Evolutionary conservation across 2,797 vertebrate genomes (phyloP).

Genomic region (Cirrhinus mrigala): DNA sequence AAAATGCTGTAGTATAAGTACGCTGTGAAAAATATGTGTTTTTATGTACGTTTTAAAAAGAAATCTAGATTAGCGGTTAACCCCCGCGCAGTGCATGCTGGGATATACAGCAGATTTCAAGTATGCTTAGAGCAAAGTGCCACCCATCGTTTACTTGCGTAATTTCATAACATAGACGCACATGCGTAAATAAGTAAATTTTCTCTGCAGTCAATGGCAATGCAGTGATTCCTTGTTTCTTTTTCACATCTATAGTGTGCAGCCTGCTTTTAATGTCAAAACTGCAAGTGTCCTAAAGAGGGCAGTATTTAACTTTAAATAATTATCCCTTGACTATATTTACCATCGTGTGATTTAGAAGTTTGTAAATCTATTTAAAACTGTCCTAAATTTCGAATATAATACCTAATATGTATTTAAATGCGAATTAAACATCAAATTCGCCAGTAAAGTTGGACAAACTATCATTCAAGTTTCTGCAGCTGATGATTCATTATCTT

Average conservation of each 20-base stretch:
- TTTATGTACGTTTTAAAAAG: background rate
- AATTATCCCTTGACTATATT: background rate
- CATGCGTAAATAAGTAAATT: accelerated
- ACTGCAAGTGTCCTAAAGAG: background rate
- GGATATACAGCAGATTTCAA: background rate
- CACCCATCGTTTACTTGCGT: background rate
- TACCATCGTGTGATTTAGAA: background rate
- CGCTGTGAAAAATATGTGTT: background rate
- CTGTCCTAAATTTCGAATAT: background rate
- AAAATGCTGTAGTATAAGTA: background rate
- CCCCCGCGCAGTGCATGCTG: constrained; percentile 31
- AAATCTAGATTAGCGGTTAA: background rate
- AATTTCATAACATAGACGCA: background rate
- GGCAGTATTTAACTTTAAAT: background rate
- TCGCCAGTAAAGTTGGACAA: too few species aligned
- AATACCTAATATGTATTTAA: background rate
- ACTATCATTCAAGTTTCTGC: background rate
- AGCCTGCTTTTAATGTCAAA: background rate
- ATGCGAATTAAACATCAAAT: background rate
- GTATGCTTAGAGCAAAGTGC: background rate
- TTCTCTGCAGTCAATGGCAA: background rate
- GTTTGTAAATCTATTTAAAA: background rate
- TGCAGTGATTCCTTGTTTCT: background rate
- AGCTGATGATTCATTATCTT: background rate
- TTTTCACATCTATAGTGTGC: background rate